Evolutionary conservation across 2,888 invertebrate species (phyloP), one percentile per base, ranked within the genome.

Genomic region (Drosophila ezoana): DNA sequence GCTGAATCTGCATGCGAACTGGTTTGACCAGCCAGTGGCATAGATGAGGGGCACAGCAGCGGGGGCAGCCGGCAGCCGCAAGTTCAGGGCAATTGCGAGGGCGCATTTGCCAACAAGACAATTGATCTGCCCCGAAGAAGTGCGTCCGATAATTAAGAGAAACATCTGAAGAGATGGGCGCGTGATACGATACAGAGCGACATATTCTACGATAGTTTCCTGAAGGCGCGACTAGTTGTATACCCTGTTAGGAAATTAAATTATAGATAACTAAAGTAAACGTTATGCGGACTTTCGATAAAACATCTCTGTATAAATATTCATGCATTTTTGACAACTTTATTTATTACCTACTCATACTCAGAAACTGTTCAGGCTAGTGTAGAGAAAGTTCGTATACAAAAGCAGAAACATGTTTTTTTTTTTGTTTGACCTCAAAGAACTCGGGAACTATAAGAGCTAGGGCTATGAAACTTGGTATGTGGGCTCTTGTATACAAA

Each of bases 1-100:
- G 57, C 52, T 58, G 41, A 65, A 72, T 79, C 71, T 79, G 80
- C 76, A 76, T 65, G 57, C 49, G 76, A 83, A 83, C 83, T 85
- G 85, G 83, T 83, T 83, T 83, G 75, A 89, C 82, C 82, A 80
- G 74, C 87, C 28, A 23, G 1, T 8, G 37, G 60, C 51, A 53
- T 8, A 58, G 59, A 37, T 38, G 32, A 16, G 18, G 52, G 33
- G 11, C 16, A 11, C 4, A 33, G 14, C 14, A 20, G 13, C 14
- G 8, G 4, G 48, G 16, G 20, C 33, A 58, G 41, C 40, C 41
- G 53, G 56, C 51, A 1, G 23, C 6, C 23, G 23, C 76, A 65
- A 68, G 73, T 72, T 75, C 57, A 67, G 63, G 74, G 67, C 62
- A 44, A 38, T 54, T 53, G 63, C 53, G 74, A 77, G 68, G 65